Conservation (phyloP, 2,888 invertebrate species). For the Pristionchus arcanus region DNA sequence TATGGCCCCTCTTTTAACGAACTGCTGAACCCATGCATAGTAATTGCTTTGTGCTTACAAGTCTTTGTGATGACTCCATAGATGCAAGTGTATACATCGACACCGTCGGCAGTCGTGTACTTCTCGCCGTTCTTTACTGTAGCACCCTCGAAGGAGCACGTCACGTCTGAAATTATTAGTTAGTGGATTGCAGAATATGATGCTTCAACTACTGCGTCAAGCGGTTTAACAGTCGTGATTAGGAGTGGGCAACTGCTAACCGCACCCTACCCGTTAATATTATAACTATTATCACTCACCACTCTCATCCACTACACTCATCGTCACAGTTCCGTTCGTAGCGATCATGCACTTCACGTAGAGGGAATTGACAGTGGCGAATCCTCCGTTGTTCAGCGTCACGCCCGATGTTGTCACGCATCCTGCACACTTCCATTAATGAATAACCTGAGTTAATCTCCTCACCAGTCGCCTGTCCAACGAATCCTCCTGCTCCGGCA, state of each 20-base stretch:
- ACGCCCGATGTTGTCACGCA: slow-evolving; percentile 34
- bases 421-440: not conserved
- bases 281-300: not conserved
- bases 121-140: slow-evolving; percentile 14
- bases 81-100: slow-evolving; percentile 5
- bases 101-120: slow-evolving; percentile 21
- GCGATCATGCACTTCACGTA: slow-evolving; percentile 33
- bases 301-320: not conserved
- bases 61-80: slow-evolving; percentile 50
- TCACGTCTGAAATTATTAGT: slow-evolving; percentile 9
- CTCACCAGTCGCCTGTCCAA: slow-evolving; percentile 12
- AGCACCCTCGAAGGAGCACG: not conserved
- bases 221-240: too few relatives aligned
- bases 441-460: too few relatives aligned
- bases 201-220: too few relatives aligned
- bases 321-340: slow-evolving; percentile 19
- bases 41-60: not conserved
- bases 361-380: not conserved
- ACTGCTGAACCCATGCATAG: not conserved
- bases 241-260: too few relatives aligned
- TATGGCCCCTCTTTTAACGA: not conserved
- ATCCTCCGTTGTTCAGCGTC: not conserved
- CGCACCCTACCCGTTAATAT: too few relatives aligned
- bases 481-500: not conserved
- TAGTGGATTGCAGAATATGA: not conserved